Conservation (phyloP, 2,888 invertebrate species). For the Calliphora vomitoria region DNA sequence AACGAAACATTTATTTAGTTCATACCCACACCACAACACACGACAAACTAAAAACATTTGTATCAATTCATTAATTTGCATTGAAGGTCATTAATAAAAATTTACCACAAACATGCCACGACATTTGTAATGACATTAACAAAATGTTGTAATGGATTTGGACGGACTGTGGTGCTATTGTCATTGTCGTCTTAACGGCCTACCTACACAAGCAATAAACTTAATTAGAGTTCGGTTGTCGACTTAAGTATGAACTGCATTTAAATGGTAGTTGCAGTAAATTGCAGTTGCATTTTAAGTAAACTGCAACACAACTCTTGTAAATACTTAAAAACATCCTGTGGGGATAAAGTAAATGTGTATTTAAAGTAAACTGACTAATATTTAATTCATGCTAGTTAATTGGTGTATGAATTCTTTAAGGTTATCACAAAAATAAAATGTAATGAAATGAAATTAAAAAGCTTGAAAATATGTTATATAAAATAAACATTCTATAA, state of each 20-base stretch:
- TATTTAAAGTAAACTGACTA: neutral
- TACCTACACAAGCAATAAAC: conserved; percentile 9
- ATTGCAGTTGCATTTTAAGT: neutral
- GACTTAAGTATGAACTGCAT: neutral
- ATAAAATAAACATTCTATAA: neutral
- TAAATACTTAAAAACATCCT: neutral
- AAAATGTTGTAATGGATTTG: conserved; percentile 6
- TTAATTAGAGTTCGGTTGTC: conserved; percentile 16
- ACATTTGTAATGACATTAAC: conserved; percentile 23
- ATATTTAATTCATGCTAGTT: conserved; percentile 4
- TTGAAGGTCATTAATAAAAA: conserved; percentile 28
- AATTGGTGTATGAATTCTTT: conserved; percentile 21
- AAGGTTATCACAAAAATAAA: neutral
- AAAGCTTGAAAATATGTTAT: neutral
- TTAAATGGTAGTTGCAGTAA: neutral
- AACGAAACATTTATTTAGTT: neutral
- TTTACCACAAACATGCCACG: conserved; percentile 23
- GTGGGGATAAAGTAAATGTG: neutral
- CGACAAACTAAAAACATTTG: neutral
- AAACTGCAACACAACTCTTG: neutral
- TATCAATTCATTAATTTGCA: conserved; percentile 20
- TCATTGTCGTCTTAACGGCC: neutral
- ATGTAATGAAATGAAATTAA: neutral
- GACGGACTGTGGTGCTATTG: neutral
- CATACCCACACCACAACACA: neutral